Evolutionary conservation across 2,113 vertebrate species (phyloP), one percentile per base, ranked within the genome.

Genomic region (Cyanocitta stelleri): DNA sequence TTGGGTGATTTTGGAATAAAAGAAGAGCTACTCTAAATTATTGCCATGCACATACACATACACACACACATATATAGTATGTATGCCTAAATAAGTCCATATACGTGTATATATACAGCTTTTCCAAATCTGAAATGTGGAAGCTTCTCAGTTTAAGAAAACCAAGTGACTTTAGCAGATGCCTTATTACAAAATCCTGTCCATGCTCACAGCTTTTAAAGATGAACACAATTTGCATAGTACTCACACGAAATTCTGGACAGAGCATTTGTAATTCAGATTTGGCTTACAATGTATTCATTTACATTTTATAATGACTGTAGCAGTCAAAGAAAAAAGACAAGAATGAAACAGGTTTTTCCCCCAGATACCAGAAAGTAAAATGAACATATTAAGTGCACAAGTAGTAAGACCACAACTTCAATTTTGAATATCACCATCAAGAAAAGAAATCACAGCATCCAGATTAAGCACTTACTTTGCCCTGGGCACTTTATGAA

Each of bases 271-370:
- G 95, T 95, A 95, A 96, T 97, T 96, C 91, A 95, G 67, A 93
- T 95, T 94, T 92, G 83, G 44, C n/a, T 95, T 90, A 85, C 94
- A 94, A 72, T 92, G 66, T 52, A 85, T 95, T 92, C 35, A 95
- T 97, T 97, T 97, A 93, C 94, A 96, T 97, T 96, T 97, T 95
- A 93, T 94, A 94, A 97, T 92, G 58, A 97, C 85, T 96, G 93
- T 51, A 93, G 72, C 69, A 69, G 81, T 76, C 55, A 39, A 81
- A 85, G n/a, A 94, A 96, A 96, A 83, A 95, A 77, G 13, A 49
- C 59, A 87, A 68, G 33, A 84, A 92, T 44, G 46, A 93, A 96
- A 81, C 59, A 67, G 62, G 3, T 64, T 95, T 89, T 89, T 82
- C 51, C 58, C 89, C 73, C 33, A 71, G 58, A 79, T 90, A 92